phyloP scores from a whole-genome alignment of 2,113 vertebrate genomes.

The Cariama cristata region DNA sequence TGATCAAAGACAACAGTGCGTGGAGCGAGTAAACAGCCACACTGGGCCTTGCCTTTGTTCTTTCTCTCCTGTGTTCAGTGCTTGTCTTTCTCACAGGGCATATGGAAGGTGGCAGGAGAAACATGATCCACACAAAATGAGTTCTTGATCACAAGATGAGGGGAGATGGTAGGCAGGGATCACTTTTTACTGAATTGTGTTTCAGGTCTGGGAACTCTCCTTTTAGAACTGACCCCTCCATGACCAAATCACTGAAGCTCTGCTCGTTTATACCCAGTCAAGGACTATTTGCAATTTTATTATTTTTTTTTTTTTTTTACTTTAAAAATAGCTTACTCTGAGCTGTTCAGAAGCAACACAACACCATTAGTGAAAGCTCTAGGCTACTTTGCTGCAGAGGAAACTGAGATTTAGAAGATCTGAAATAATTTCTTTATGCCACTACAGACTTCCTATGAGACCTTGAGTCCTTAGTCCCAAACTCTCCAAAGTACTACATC shows the following conservation, averaged over 20 bases:
- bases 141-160: background rate
- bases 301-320: no score
- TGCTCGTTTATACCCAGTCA: background rate
- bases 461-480: background rate
- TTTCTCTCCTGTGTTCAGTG: background rate
- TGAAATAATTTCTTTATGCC: background rate
- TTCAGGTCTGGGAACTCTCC: background rate
- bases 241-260: background rate
- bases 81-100: background rate
- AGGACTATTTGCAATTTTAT: no score
- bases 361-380: background rate
- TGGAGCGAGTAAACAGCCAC: slow-evolving; percentile 32
- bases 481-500: background rate
- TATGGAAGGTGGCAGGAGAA: background rate
- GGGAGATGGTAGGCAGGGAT: background rate
- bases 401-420: background rate
- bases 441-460: background rate
- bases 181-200: accelerated
- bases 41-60: background rate
- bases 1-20: slow-evolving; percentile 5
- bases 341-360: background rate
- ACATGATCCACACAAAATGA: accelerated
- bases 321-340: background rate
- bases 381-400: background rate
- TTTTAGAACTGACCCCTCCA: background rate